Evolutionary conservation across 2,888 invertebrate genomes (phyloP), one percentile per base, ranked within the genome.

Genomic region (Desoria tigrina): DNA sequence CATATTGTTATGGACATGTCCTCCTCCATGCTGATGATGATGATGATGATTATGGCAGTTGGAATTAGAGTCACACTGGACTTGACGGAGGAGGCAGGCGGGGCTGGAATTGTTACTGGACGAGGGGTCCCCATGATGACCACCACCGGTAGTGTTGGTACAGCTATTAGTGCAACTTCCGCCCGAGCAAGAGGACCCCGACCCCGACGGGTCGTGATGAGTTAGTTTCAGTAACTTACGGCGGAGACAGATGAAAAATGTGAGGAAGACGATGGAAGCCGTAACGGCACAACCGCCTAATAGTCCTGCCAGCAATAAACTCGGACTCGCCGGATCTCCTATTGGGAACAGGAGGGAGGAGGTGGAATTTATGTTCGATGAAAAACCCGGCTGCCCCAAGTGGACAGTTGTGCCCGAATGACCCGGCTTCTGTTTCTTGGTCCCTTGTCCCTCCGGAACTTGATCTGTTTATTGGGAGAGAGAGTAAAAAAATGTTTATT

Each of bases 191-290:
- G 63, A 63, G 42, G 64, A 65, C 21, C 68, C 62, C 50, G 64
- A 65, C 21, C 68, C 62, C 49, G 72, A 66, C 58, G 73, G 32
- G 6, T 32, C 32, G 11, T 32, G 32, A 32, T 32, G 32, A n/a
- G n/a, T n/a, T n/a, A 18, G 45, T 45, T 45, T 45, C 45, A 16
- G 65, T 70, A 76, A 69, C 70, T 73, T 73, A 63, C 74, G 74
- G 62, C 72, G 72, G 26, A 76, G 74, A 74, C 74, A 76, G 53
- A 76, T 73, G 74, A 76, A 76, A 71, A 76, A 76, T 70, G 69
- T 70, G 55, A 76, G 63, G 53, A 73, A 76, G 32, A 74, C 76
- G 50, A 72, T 63, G 1, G 73, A 74, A 32, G 74, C 76, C 54
- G 76, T 74, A 39, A 76, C 74, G 3, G 72, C 73, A 70, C 76